Base-by-base conservation (phyloP, 2,888 invertebrate species). In the Acanthococcus lagerstroemiae region DNA sequence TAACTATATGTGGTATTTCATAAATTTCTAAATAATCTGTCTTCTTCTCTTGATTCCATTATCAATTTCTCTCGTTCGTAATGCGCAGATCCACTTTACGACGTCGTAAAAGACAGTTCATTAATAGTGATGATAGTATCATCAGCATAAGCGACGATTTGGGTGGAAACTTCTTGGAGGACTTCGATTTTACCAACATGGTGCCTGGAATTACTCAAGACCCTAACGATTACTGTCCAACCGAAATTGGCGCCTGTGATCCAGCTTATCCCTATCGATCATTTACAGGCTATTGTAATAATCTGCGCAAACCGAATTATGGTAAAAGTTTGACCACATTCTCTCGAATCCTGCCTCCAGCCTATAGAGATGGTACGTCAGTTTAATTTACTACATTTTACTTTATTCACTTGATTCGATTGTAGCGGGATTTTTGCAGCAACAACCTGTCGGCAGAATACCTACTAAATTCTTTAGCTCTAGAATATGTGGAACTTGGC, bases 251-350 rank as follows among this genome's bases (percentile, higher is more conserved):
- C 1, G 69, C 72, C 84, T 6, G 83, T 80, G 44, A 81, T 78
- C 4, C 87, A 84, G 0, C 69, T 55, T 70, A 74, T 60, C 72
- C 73, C 6, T 76, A 73, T 69, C 80, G 90, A 71, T 84, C 86
- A 0, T 82, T 86, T 68, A 87, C 88, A 0, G 93, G 93, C 0
- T 86, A 88, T 72, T 94, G 94, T 74, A 94, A 94, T 73, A 94
- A 94, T 74, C 76, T 93, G 57, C 81, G 87, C 30, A 88, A 90
- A 73, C 90, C 92, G 0, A 83, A 81, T 67, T 82, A 88, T 73
- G 94, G 91, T 19, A 88, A 90, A 74, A 86, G 90, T 72, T 78
- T 93, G 72, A 88, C 90, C 0, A 88, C 89, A 0, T 92, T 94
- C 73, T 86, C 89, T 0, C 83, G 94, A 70, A 78, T 94, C 67